Conservation (phyloP, 2,888 invertebrate species). For the Gnatocerus cornutus region DNA sequence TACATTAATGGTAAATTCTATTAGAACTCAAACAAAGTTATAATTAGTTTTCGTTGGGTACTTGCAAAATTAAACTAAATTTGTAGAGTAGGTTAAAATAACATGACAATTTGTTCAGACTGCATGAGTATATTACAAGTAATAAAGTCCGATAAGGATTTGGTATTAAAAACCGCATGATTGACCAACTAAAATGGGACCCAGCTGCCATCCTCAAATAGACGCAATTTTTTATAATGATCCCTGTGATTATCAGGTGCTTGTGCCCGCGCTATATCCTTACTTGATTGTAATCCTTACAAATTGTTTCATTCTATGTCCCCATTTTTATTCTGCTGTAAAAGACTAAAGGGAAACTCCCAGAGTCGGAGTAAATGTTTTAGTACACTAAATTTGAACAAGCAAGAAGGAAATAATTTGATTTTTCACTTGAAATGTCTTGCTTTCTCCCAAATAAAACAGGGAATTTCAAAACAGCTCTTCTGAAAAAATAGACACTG, state of each 20-base stretch:
- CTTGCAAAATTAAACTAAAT: no score
- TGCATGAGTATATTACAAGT: no score
- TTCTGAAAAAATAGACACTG: no score
- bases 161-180: constrained; percentile 7
- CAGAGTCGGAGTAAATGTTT: background rate
- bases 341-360: constrained; percentile 17
- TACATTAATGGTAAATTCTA: background rate
- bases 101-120: no score
- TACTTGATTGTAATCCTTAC: constrained; percentile 39
- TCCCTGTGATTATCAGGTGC: constrained; percentile 35
- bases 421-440: no score
- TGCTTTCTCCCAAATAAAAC: no score
- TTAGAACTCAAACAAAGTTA: background rate
- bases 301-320: constrained; percentile 38
- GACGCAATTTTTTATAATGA: constrained; percentile 36
- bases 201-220: constrained; percentile 29
- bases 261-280: constrained; percentile 21
- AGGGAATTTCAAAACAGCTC: no score
- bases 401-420: background rate
- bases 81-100: no score
- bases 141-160: no score
- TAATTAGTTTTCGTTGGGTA: background rate
- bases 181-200: constrained; percentile 19
- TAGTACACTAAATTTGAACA: background rate
- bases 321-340: constrained; percentile 26